phyloP scores from a whole-genome alignment of 2,888 invertebrate genomes.

The Drosophila greeni region DNA sequence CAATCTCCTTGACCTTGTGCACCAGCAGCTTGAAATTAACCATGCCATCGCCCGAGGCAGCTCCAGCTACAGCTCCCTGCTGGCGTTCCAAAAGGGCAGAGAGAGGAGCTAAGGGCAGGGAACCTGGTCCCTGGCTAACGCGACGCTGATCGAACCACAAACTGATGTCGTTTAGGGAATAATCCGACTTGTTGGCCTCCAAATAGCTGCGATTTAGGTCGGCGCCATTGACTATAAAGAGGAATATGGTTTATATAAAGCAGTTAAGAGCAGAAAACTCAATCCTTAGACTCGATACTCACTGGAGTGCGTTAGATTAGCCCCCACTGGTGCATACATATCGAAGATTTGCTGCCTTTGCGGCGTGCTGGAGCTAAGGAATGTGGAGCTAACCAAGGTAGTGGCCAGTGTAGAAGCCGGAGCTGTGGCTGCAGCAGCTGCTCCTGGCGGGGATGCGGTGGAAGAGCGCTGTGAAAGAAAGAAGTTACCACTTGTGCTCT shows the following conservation, averaged over 20 bases:
- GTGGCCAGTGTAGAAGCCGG: neutral
- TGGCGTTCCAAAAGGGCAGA: conserved; percentile 54
- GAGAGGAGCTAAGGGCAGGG: conserved; percentile 6
- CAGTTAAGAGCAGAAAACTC: no score
- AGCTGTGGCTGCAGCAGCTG: neutral
- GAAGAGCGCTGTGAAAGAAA: neutral
- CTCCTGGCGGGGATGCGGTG: conserved; percentile 18
- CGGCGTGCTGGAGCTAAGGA: conserved; percentile 76
- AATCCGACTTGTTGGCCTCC: conserved; percentile 78
- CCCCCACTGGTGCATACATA: conserved; percentile 53
- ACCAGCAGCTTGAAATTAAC: conserved; percentile 76
- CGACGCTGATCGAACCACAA: conserved; percentile 76
- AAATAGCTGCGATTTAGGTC: conserved; percentile 78
- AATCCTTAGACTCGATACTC: neutral
- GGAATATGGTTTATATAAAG: neutral
- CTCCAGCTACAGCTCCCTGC: neutral
- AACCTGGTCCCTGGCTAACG: conserved; percentile 35
- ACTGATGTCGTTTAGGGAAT: conserved; percentile 77
- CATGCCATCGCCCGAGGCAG: conserved; percentile 54
- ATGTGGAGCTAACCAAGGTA: conserved; percentile 63
- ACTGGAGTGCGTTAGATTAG: conserved; percentile 72
- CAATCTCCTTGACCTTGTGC: conserved; percentile 78
- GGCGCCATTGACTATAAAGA: conserved; percentile 76
- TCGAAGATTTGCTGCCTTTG: conserved; percentile 61
- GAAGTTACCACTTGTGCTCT: neutral